phyloP scores from a whole-genome alignment of 1,140 invertebrate genomes.

The Megathymus violae region DNA sequence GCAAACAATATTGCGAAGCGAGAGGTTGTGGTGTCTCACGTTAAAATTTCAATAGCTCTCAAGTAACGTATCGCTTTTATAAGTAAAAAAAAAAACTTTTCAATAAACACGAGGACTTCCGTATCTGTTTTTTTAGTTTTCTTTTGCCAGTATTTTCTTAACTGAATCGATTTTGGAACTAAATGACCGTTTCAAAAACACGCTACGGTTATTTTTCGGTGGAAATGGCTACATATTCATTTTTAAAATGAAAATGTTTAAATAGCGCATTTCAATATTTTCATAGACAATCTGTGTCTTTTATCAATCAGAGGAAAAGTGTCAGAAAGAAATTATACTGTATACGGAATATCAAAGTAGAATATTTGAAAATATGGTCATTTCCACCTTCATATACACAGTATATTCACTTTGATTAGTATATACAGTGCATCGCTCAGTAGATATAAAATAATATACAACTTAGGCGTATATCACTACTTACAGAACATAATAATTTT shows the following conservation, averaged over 20 bases:
- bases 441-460: not conserved
- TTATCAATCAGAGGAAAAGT: too few relatives aligned
- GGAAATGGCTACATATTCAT: conserved; percentile 11
- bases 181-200: not conserved
- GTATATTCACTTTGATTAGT: not conserved
- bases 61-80: not conserved
- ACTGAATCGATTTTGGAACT: not conserved
- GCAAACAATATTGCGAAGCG: conserved; percentile 29
- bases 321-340: not conserved
- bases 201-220: not conserved
- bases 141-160: not conserved
- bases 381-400: not conserved
- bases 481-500: not conserved
- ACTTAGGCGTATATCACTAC: not conserved
- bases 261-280: too few relatives aligned
- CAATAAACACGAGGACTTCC: conserved; percentile 24
- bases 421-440: not conserved
- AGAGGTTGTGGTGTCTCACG: too few relatives aligned
- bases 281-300: too few relatives aligned
- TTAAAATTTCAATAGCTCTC: conserved; percentile 11
- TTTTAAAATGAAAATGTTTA: too few relatives aligned
- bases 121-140: conserved; percentile 15
- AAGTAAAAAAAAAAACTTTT: conserved; percentile 17
- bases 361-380: not conserved
- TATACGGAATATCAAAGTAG: not conserved